These are phyloP conservation scores for Contarinia nasturtii DNA, from an alignment of 1,140 invertebrate genomes.

Conservation along the genomic window DNA sequence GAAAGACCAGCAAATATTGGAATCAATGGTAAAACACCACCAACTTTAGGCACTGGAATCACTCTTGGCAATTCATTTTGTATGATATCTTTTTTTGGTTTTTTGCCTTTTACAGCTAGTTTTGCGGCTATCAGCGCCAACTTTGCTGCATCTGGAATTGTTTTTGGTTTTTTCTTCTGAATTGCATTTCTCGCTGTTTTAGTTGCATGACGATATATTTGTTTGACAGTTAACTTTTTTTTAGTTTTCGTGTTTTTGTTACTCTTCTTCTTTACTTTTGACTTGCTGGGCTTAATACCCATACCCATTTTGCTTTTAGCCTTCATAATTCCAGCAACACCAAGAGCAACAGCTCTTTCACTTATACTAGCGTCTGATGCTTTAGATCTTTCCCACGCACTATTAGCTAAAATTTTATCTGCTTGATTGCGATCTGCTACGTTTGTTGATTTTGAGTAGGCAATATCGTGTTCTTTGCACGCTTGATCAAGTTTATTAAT, in stretches of 20 bases:
- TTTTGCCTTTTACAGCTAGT: constrained; percentile 6
- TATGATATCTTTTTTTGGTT: background rate
- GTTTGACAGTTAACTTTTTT: too few relatives aligned
- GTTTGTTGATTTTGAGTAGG: constrained; percentile 12
- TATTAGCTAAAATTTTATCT: constrained; percentile 9
- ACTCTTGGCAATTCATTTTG: constrained; percentile 9
- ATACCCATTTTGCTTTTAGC: background rate
- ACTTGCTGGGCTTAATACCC: background rate
- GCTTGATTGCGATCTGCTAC: constrained; percentile 18
- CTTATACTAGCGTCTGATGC: background rate
- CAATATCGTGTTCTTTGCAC: constrained; percentile 10
- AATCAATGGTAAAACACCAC: constrained; percentile 17
- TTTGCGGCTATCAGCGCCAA: constrained; percentile 5
- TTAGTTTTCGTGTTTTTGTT: background rate
- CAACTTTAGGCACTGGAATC: constrained; percentile 17
- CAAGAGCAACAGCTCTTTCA: background rate
- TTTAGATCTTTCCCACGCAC: background rate
- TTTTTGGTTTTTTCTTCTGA: background rate
- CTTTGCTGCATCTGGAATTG: constrained; percentile 3
- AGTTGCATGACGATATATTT: too few relatives aligned
- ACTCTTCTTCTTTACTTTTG: background rate
- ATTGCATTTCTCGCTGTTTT: background rate
- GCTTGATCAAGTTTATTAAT: constrained; percentile 17
- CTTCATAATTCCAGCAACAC: background rate
- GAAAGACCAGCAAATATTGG: constrained; percentile 20